Conservation (phyloP, 2,113 vertebrate species). For the Bolborhynchus lineola region DNA sequence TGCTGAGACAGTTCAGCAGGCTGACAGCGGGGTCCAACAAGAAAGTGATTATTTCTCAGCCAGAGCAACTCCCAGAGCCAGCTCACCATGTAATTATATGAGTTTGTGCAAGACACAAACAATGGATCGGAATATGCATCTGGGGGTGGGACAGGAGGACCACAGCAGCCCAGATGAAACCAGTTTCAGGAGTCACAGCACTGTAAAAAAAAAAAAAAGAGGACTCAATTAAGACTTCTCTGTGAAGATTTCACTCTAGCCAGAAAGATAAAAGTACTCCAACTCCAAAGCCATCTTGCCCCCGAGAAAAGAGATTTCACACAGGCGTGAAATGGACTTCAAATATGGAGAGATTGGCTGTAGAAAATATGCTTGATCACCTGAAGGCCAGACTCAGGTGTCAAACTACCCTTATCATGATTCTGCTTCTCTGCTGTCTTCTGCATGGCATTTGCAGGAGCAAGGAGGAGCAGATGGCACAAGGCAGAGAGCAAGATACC, state of each 20-base stretch:
- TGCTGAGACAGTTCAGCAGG: not conserved
- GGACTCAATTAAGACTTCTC: not conserved
- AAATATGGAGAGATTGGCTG: not conserved
- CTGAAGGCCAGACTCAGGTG: not conserved
- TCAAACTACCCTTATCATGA: not conserved
- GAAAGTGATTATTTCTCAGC: not conserved
- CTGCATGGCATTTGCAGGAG: not conserved
- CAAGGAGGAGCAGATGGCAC: slow-evolving; percentile 35
- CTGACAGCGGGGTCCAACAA: not conserved
- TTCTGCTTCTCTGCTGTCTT: not conserved
- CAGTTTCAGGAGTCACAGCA: not conserved
- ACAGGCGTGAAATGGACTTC: not conserved
- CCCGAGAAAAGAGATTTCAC: not conserved
- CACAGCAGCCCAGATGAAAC: not conserved
- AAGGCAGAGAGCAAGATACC: not conserved
- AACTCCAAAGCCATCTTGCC: not conserved
- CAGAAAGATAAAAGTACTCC: not conserved
- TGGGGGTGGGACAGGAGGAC: not conserved
- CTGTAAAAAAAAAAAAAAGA: not conserved
- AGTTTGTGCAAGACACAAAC: not conserved
- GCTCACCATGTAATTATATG: not conserved
- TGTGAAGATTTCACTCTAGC: not conserved
- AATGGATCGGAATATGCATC: not conserved
- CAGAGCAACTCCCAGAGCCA: not conserved
- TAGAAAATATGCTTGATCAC: not conserved